A percentile compares a stretch with the other conserved stretches of the same genome.
Conservation (phyloP, 1,140 invertebrate species). For the Nephila pilipes region DNA sequence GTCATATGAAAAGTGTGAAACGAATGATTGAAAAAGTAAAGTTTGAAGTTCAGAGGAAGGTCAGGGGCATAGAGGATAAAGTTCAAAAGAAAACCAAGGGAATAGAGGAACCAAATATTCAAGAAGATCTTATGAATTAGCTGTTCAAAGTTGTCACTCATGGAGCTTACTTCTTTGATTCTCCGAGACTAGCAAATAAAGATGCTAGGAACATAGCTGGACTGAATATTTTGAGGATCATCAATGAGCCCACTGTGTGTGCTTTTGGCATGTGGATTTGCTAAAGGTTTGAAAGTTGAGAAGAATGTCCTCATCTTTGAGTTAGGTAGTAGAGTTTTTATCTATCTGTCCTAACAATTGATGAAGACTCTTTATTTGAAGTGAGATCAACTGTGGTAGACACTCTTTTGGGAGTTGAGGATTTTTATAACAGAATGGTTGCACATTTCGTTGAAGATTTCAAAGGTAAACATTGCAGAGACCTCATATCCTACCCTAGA, state of each 20-base stretch:
- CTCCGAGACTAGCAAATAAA: conserved; percentile 85
- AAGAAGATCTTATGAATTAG: no score
- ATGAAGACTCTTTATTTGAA: conserved; percentile 87
- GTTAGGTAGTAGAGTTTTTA: conserved; percentile 86
- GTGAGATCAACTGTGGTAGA: conserved; percentile 88
- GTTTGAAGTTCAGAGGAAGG: no score
- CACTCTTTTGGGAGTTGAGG: conserved; percentile 79
- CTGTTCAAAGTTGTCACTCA: conserved; percentile 79
- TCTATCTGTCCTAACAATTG: conserved; percentile 92
- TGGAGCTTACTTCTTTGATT: conserved; percentile 91
- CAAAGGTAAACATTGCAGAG: conserved; percentile 80
- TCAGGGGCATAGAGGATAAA: no score
- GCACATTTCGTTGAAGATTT: conserved; percentile 80
- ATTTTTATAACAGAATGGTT: conserved; percentile 81
- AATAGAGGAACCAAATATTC: no score
- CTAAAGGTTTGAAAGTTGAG: conserved; percentile 84
- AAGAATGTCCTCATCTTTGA: conserved; percentile 98
- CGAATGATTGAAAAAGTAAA: no score
- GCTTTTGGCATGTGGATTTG: conserved; percentile 83
- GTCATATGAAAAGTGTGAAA: no score
- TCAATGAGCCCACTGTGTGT: conserved; percentile 85
- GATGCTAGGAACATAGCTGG: conserved; percentile 94
- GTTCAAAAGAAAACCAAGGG: no score
- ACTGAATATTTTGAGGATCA: conserved; percentile 95
- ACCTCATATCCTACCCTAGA: conserved; percentile 79